phyloP scores from a whole-genome alignment of 2,888 invertebrate species.

The Xestia c-nigrum region DNA sequence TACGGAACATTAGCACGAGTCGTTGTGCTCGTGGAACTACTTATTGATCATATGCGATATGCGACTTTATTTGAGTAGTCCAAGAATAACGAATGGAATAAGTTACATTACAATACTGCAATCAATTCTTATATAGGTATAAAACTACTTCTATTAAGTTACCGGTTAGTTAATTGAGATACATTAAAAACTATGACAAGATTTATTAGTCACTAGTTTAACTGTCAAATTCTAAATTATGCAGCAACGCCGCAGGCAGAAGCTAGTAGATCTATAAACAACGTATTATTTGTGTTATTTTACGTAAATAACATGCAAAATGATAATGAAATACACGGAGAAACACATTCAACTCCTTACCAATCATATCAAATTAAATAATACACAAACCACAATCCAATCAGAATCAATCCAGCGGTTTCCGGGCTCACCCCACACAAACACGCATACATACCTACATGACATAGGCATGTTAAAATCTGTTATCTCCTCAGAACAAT shows the following conservation, averaged over 20 bases:
- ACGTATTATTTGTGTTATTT: too few species aligned
- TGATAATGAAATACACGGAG: too few species aligned
- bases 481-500: constrained; percentile 42
- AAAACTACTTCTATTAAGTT: background rate
- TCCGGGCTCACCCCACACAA: background rate
- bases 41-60: background rate
- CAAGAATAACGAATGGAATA: background rate
- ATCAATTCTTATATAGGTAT: background rate
- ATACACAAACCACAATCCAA: constrained; percentile 25
- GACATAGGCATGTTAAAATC: constrained; percentile 41
- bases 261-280: too few species aligned
- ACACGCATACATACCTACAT: constrained; percentile 15
- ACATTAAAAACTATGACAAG: constrained; percentile 17
- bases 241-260: too few species aligned
- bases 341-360: background rate
- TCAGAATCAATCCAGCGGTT: constrained; percentile 29
- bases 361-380: constrained; percentile 2
- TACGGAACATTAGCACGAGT: constrained; percentile 1
- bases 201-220: constrained; percentile 5
- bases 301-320: too few species aligned
- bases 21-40: background rate
- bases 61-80: background rate
- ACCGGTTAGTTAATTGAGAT: background rate
- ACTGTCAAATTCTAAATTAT: too few species aligned
- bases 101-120: background rate